phyloP scores from a whole-genome alignment of 2,797 vertebrate genomes.

The Petrocephalus sullivani region DNA sequence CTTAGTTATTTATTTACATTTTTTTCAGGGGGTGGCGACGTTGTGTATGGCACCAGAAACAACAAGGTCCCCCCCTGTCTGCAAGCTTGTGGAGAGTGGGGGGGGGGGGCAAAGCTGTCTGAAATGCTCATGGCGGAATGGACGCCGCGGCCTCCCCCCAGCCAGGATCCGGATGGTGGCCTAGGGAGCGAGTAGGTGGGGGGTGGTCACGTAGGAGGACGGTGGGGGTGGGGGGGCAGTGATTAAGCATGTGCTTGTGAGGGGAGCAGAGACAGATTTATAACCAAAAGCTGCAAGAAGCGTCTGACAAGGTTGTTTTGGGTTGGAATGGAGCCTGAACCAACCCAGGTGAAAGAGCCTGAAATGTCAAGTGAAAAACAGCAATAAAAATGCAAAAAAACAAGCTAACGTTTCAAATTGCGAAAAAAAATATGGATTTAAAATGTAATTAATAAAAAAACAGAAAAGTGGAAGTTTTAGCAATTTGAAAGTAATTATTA shows the following conservation, averaged over 20 bases:
- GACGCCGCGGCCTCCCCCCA: too few species aligned
- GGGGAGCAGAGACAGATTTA: not conserved
- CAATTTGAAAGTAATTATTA: not conserved
- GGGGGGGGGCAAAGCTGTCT: too few species aligned
- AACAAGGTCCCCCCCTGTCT: too few species aligned
- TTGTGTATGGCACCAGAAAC: constrained; percentile 47
- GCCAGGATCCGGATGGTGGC: too few species aligned
- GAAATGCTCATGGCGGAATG: too few species aligned
- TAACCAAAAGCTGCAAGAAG: not conserved
- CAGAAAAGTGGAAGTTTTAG: not conserved
- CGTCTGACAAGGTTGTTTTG: not conserved
- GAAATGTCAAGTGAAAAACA: not conserved
- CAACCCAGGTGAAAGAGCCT: not conserved
- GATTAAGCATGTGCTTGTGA: too few species aligned
- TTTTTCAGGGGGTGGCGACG: constrained; percentile 53
- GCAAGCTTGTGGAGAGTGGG: too few species aligned
- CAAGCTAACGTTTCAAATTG: not conserved
- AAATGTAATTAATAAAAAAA: not conserved
- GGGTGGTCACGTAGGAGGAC: too few species aligned
- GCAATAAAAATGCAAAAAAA: not conserved
- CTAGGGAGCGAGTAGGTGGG: too few species aligned
- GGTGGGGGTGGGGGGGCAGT: too few species aligned
- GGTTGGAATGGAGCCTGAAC: not conserved
- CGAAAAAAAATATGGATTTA: not conserved
- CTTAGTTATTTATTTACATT: not conserved